Conservation (phyloP, 2,888 invertebrate genomes). For the Ichneumoninae sp. region DNA sequence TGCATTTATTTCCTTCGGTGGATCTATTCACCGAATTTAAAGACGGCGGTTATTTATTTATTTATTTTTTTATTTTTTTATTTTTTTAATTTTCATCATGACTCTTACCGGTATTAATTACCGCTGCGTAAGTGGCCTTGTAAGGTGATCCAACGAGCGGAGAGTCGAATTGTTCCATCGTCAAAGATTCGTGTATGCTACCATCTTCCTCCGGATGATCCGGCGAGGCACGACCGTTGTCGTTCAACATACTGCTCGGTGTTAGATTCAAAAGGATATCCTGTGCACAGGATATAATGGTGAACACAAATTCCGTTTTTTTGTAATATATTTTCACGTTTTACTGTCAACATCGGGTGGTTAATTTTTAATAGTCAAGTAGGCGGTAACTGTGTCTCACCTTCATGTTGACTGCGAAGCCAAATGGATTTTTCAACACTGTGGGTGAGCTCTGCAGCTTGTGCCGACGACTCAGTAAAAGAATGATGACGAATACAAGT, state of each 20-base stretch:
- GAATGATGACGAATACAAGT: conserved; percentile 87
- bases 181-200: conserved; percentile 82
- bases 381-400: conserved; percentile 79
- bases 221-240: conserved; percentile 78
- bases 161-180: conserved; percentile 85
- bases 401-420: conserved; percentile 89
- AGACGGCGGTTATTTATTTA: conserved; percentile 46
- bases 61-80: background rate
- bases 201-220: conserved; percentile 77
- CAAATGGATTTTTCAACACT: conserved; percentile 87
- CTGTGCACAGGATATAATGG: conserved; percentile 77
- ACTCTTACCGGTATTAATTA: conserved; percentile 80
- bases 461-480: conserved; percentile 86
- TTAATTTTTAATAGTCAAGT: conserved; percentile 65
- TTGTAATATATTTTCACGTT: background rate
- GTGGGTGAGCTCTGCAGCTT: conserved; percentile 87
- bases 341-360: background rate
- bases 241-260: conserved; percentile 84
- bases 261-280: conserved; percentile 87
- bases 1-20: conserved; percentile 69
- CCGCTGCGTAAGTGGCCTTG: conserved; percentile 85
- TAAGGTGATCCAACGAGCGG: conserved; percentile 86
- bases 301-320: background rate
- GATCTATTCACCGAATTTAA: conserved; percentile 58
- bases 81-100: background rate